A percentile compares a stretch with the other conserved stretches of the same genome.
phyloP scores from a whole-genome alignment of 2,113 vertebrate species.

The Ceyx melanurus region DNA sequence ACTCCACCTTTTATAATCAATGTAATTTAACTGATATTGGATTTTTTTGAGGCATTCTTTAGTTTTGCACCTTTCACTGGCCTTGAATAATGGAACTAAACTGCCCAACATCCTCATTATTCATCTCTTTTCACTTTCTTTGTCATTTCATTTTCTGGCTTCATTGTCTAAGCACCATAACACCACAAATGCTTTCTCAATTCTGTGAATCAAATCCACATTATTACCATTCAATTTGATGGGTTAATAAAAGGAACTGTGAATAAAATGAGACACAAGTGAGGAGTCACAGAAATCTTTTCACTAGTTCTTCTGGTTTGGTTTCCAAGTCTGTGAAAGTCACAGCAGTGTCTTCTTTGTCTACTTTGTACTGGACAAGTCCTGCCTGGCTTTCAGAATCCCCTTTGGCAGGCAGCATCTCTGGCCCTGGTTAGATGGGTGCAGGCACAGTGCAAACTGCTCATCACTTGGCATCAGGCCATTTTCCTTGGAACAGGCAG shows the following conservation, averaged over 20 bases:
- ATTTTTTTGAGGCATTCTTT: neutral
- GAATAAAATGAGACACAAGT: neutral
- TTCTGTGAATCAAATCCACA: neutral
- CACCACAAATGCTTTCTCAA: neutral
- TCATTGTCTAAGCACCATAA: neutral
- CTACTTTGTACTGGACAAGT: neutral
- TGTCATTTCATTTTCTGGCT: neutral
- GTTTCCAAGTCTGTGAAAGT: neutral
- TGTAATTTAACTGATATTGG: neutral
- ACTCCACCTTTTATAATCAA: slow-evolving; percentile 2
- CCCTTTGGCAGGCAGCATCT: neutral
- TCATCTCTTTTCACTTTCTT: slow-evolving; percentile 15
- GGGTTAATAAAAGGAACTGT: neutral
- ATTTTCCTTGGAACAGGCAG: neutral
- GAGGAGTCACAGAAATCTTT: neutral
- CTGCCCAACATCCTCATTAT: neutral
- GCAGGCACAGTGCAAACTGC: neutral
- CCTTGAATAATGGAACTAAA: neutral
- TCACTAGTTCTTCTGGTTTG: neutral
- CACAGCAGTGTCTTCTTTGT: neutral
- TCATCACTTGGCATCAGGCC: neutral
- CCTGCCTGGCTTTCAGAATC: neutral
- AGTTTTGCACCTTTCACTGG: neutral
- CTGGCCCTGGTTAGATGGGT: neutral
- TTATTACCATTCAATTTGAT: neutral